phyloP scores from a whole-genome alignment of 2,797 vertebrate genomes.

The Gobionotothen gibberifrons region DNA sequence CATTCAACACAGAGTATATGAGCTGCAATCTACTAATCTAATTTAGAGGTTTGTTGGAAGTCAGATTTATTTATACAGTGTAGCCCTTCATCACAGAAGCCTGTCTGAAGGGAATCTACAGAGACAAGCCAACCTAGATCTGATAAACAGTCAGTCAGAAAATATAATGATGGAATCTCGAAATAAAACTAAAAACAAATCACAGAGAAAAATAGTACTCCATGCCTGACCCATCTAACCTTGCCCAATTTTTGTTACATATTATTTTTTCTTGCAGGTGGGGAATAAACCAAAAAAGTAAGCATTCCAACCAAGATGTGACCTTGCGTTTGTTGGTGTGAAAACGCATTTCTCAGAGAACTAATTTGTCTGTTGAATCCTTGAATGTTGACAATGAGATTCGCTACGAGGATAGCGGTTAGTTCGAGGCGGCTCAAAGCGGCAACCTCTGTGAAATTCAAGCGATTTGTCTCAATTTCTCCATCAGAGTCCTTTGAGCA shows the following conservation, averaged over 20 bases:
- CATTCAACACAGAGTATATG: constrained; percentile 9
- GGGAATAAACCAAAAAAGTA: constrained; percentile 24
- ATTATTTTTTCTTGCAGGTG: constrained; percentile 10
- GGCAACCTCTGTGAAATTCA: constrained; percentile 50
- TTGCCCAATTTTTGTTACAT: constrained; percentile 18
- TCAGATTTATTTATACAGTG: constrained; percentile 51
- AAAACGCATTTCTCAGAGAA: constrained; percentile 24
- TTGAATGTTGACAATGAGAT: constrained; percentile 37
- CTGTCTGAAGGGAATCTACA: constrained; percentile 31
- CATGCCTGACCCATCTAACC: constrained; percentile 26
- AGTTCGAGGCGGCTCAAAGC: constrained; percentile 15
- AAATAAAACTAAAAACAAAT: constrained; percentile 7
- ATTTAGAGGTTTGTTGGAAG: constrained; percentile 45
- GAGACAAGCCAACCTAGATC: constrained; percentile 48
- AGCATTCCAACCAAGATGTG: constrained; percentile 23
- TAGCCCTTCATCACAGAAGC: constrained; percentile 34
- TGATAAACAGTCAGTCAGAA: constrained; percentile 38
- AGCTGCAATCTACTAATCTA: constrained; percentile 13
- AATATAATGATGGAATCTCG: constrained; percentile 43
- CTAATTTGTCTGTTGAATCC: constrained; percentile 47
- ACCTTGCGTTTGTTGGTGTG: constrained; percentile 49
- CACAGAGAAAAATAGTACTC: constrained; percentile 25
- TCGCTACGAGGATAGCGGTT: constrained; percentile 46
- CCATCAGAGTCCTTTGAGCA: constrained; percentile 73
- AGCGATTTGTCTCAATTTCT: constrained; percentile 82